Evolutionary conservation across 2,888 invertebrate species (phyloP).

Genomic region (Nebria brevicollis): DNA sequence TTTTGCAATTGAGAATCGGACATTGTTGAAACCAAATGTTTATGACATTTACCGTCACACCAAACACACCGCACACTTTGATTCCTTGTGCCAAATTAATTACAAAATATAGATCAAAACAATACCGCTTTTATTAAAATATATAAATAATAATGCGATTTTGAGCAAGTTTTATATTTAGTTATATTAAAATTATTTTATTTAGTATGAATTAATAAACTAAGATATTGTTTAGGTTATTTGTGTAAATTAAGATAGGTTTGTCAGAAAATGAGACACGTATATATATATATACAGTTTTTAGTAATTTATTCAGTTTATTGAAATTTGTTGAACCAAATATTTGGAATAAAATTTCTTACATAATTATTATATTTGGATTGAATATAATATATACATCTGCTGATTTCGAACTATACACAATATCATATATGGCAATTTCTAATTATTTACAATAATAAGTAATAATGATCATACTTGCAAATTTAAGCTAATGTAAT

Average conservation of each 20-base stretch:
- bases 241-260: not conserved
- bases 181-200: no score
- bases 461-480: constrained; percentile 28
- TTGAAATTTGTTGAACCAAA: constrained; percentile 39
- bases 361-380: constrained; percentile 44
- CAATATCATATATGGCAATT: constrained; percentile 54
- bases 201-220: no score
- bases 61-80: not conserved
- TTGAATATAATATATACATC: constrained; percentile 47
- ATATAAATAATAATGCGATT: no score
- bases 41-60: not conserved
- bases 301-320: constrained; percentile 18
- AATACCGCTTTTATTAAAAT: not conserved
- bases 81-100: not conserved
- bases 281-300: constrained; percentile 2
- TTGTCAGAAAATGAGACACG: not conserved
- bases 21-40: not conserved
- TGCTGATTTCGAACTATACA: constrained; percentile 51
- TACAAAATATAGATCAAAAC: not conserved
- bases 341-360: constrained; percentile 42
- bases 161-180: no score
- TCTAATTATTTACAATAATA: constrained; percentile 51
- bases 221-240: no score
- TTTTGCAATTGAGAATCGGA: not conserved
- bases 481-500: constrained; percentile 45